Base-by-base conservation (phyloP, 2,797 vertebrate genomes). In the Huso huso region DNA sequence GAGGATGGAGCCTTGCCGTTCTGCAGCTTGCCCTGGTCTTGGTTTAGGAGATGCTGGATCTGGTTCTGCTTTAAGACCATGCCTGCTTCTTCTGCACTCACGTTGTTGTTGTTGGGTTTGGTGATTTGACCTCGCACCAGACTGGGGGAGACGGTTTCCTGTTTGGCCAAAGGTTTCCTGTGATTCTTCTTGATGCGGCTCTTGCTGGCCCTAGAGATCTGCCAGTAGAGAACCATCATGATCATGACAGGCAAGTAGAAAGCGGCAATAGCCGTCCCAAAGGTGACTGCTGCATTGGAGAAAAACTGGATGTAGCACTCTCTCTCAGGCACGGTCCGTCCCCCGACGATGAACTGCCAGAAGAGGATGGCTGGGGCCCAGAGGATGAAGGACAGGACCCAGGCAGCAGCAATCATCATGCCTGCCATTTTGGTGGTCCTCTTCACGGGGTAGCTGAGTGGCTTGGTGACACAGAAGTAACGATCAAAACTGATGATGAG, bases 401-500 rank as follows among this genome's bases (percentile, higher is more conserved):
- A 99, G 3, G 97, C 96, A 0, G 91, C 96, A 0, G 96, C 95
- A 0, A 99, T 99, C 96, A 99, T 99, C 93, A 99, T 94, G 10
- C 97, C 97, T 1, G 97, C 97, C 95, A 97, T 99, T 86, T 98
- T 99, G 51, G 96, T 99, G 80, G 96, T 99, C 75, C 97, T 72
- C 86, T 92, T 97, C 71, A 98, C 94, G 0, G 97, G 97, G 49
- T 99, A 99, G 8, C 94, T 95, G 74, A 99, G 92, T 4, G 97
- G 97, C 77, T 99, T 99, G 61, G 97, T 99, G 81, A 99, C 97
- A 65, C 97, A 99, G 82, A 99, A 99, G 68, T 96, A 99, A 71
- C 97, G 91, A 84, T 99, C 97, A 73, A 99, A 99, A 83, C 97
- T 99, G 82, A 99, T 99, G 66, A 99, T 99, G 73, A 99, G 94